Percentiles rank a stretch among this genome's conserved stretches.
Evolutionary conservation across 2,888 invertebrate genomes (phyloP).

Genomic region (Drosophila paranaensis): DNA sequence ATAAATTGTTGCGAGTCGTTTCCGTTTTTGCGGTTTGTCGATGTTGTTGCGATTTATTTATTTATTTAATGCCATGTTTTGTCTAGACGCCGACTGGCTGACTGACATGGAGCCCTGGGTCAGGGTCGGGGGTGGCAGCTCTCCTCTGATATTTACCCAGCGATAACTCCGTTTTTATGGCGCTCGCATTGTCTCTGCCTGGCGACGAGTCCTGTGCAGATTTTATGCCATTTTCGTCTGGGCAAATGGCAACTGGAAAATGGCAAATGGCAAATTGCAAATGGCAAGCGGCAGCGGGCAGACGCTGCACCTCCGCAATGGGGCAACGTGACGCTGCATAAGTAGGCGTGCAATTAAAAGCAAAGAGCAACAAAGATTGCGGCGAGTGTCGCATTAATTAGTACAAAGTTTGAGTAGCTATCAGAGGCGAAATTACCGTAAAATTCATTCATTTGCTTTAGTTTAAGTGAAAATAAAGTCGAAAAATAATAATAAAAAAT

Average conservation of each 20-base stretch:
- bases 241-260: constrained; percentile 29
- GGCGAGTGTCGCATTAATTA: constrained; percentile 55
- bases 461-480: neutral
- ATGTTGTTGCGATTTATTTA: constrained; percentile 67
- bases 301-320: constrained; percentile 14
- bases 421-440: constrained; percentile 9
- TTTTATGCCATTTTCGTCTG: constrained; percentile 72
- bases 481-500: neutral
- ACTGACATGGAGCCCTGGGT: constrained; percentile 46
- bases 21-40: constrained; percentile 68
- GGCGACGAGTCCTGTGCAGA: constrained; percentile 46
- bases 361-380: constrained; percentile 40
- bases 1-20: constrained; percentile 63
- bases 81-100: constrained; percentile 64
- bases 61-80: constrained; percentile 79
- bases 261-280: constrained; percentile 33
- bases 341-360: constrained; percentile 72
- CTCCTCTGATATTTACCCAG: constrained; percentile 65
- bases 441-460: neutral
- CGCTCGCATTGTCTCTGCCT: constrained; percentile 52
- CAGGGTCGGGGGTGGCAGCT: constrained; percentile 2
- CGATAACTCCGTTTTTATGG: constrained; percentile 74
- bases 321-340: constrained; percentile 65
- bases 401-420: constrained; percentile 21
- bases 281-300: constrained; percentile 16